These are phyloP conservation scores for Cacatua alba DNA, from an alignment of 2,113 vertebrate species.

Conservation along the genomic window DNA sequence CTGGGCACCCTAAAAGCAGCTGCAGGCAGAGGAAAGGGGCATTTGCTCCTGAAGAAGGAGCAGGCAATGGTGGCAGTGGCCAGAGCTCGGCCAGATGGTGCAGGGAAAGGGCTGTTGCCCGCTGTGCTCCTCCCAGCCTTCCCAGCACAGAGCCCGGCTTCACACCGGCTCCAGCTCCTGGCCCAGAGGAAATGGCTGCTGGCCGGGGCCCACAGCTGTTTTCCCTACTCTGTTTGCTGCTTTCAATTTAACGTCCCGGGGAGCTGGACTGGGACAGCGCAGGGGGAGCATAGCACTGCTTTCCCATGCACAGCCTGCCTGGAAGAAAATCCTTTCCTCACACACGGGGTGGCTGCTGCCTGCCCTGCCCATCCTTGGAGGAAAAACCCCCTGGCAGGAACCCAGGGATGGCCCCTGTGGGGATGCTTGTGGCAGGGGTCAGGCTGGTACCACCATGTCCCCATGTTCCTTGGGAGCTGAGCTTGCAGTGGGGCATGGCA, in stretches of 20 bases:
- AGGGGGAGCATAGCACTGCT: neutral
- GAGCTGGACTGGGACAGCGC: neutral
- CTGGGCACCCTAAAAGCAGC: neutral
- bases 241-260: neutral
- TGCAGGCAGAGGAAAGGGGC: neutral
- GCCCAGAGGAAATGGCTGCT: constrained; percentile 40
- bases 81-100: neutral
- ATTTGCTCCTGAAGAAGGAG: neutral
- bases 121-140: neutral
- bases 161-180: neutral
- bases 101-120: neutral
- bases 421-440: rapidly evolving
- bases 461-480: neutral
- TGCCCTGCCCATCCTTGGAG: rapidly evolving
- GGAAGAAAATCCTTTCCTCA: neutral
- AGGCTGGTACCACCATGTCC: neutral
- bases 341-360: rapidly evolving
- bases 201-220: constrained; percentile 47
- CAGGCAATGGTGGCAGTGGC: rapidly evolving
- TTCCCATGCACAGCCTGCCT: neutral
- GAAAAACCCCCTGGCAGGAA: neutral
- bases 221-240: neutral
- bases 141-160: neutral
- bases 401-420: neutral
- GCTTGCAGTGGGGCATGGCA: neutral